Evolutionary conservation across 2,113 vertebrate species (phyloP).

Genomic region (Sardina pilchardus): DNA sequence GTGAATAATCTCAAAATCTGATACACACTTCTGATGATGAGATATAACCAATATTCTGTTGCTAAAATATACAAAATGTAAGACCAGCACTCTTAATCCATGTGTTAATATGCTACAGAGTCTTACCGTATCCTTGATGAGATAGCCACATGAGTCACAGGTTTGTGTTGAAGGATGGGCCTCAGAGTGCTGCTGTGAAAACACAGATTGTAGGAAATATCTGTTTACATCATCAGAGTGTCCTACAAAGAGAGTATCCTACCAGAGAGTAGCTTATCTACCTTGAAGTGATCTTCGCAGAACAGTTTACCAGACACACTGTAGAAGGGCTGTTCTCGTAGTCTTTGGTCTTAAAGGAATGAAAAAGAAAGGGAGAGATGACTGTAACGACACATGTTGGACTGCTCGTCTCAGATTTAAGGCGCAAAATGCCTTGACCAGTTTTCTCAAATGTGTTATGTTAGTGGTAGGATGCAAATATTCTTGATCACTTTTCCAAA

Average conservation of each 20-base stretch:
- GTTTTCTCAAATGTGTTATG: too few species aligned
- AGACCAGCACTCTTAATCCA: not conserved
- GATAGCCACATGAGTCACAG: slow-evolving; percentile 84
- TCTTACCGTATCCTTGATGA: slow-evolving; percentile 88
- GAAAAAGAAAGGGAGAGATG: not conserved
- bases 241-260: not conserved
- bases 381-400: not conserved
- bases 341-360: slow-evolving; percentile 74
- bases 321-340: slow-evolving; percentile 86
- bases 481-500: too few species aligned
- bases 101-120: not conserved
- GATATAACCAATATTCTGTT: not conserved
- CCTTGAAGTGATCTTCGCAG: slow-evolving; percentile 89
- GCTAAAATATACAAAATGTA: not conserved
- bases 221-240: not conserved
- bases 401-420: slow-evolving; percentile 53
- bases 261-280: slow-evolving; percentile 48
- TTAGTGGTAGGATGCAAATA: too few species aligned
- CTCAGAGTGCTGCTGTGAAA: slow-evolving; percentile 84
- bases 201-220: not conserved
- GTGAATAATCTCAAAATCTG: not conserved
- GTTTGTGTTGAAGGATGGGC: slow-evolving; percentile 85
- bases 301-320: slow-evolving; percentile 83
- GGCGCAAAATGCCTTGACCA: slow-evolving; percentile 39
- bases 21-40: not conserved